phyloP scores from a whole-genome alignment of 1,140 invertebrate species.

The Drosophila ogumai region DNA sequence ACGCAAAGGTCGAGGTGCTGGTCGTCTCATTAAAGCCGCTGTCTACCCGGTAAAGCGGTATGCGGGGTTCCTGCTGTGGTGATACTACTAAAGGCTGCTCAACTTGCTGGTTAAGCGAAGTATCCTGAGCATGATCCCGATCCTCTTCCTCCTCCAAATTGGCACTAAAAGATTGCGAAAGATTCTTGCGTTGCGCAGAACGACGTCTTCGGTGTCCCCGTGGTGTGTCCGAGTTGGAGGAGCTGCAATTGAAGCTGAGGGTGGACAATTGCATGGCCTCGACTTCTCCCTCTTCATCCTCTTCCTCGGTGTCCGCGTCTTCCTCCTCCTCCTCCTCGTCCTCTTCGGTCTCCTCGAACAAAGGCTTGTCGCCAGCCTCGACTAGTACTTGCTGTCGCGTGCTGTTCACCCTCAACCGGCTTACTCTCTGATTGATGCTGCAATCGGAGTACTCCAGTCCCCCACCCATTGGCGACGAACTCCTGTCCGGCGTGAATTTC shows the following conservation, averaged over 20 bases:
- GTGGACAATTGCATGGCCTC: slow-evolving; percentile 76
- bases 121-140: slow-evolving; percentile 17
- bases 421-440: slow-evolving; percentile 69
- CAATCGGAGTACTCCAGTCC: slow-evolving; percentile 59
- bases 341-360: slow-evolving; percentile 27
- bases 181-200: slow-evolving; percentile 79
- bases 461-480: slow-evolving; percentile 66
- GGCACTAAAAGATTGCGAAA: slow-evolving; percentile 79
- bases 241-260: slow-evolving; percentile 72
- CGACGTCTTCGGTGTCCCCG: slow-evolving; percentile 61
- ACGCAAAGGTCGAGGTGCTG: slow-evolving; percentile 68
- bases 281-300: slow-evolving; percentile 52
- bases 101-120: background rate
- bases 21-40: slow-evolving; percentile 83
- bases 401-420: slow-evolving; percentile 65
- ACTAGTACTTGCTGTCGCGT: slow-evolving; percentile 21
- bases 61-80: slow-evolving; percentile 14
- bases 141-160: slow-evolving; percentile 53
- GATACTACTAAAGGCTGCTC: background rate
- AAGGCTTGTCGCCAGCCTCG: slow-evolving; percentile 8
- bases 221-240: slow-evolving; percentile 78
- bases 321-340: slow-evolving; percentile 45
- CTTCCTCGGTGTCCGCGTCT: slow-evolving; percentile 17
- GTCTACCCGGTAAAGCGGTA: slow-evolving; percentile 69
- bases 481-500: slow-evolving; percentile 75